Base-by-base conservation (phyloP, 2,113 vertebrate genomes). In the Brachypteracias leptosomus region DNA sequence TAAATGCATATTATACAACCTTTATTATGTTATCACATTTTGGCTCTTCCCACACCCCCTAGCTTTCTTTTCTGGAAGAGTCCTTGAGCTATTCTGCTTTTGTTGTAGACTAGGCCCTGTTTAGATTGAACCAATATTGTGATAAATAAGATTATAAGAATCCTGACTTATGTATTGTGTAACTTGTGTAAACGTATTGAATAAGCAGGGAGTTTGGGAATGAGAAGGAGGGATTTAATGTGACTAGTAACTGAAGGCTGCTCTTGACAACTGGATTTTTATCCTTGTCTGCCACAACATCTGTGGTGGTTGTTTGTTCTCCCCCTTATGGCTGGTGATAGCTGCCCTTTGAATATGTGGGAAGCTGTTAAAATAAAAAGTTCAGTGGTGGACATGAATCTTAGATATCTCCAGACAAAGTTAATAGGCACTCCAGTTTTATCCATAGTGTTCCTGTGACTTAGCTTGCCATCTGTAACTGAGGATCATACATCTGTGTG, bases 111-210 rank as follows among this genome's bases (percentile, higher is more conserved):
- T 31, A 68, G 16, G 13, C 31, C 31, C 20, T 66, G 7, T 72
- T 89, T 73, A 66, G 63, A 73, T 85, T 49, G 36, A 73, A 86
- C 90, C 47, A 82, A 25, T 74, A 59, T 61, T 76, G 28, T 77
- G 40, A 33, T 70, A 93, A 94, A 57, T 79, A 65, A 90, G 44
- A 68, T 94, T 87, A 74, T 63, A 91, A 81, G 68, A 85, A 73
- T 80, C 31, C 19, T 67, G 16, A 6, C 87, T 83, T 90, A 28
- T 46, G 31, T 73, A 19, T 68, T 65, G 7, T 11, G 0, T 51
- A 68, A 62, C 36, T 67, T 82, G 11, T 31, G 65, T 66, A 38
- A 67, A 28, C 12, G 22, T 79, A 29, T 80, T 59, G 52, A 92
- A 67, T 68, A 72, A 92, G 44, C 26, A 83, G 49, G 44, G n/a